Conservation (phyloP, 2,113 vertebrate species). For the Serilophus lunatus region DNA sequence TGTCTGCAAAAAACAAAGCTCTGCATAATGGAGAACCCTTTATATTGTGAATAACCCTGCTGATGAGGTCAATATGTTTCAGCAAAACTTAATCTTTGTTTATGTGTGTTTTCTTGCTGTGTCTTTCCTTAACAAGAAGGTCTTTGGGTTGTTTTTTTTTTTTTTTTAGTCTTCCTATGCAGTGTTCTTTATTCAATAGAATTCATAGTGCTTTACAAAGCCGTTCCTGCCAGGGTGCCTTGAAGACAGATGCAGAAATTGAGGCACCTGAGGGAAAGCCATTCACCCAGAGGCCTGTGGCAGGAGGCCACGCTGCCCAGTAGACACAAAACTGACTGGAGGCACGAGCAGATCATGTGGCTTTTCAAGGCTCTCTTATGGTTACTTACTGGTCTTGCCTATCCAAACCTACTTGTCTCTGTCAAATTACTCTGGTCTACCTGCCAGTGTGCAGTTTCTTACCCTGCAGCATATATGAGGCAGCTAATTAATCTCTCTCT, state of each 20-base stretch:
- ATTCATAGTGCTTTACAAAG: not conserved
- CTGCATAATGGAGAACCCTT: not conserved
- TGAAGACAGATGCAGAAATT: not conserved
- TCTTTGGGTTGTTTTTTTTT: accelerated
- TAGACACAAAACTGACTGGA: not conserved
- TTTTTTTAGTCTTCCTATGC: not conserved
- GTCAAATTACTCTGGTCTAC: not conserved
- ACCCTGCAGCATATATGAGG: not conserved
- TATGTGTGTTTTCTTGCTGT: not conserved
- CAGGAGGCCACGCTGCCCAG: accelerated
- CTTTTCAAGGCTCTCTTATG: not conserved
- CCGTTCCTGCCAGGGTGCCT: not conserved
- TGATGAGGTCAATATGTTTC: not conserved
- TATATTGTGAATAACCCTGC: not conserved
- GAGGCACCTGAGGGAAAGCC: not conserved
- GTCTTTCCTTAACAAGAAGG: not conserved
- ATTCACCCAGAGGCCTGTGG: not conserved
- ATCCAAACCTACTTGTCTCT: not conserved
- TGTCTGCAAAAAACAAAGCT: not conserved
- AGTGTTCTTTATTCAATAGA: not conserved
- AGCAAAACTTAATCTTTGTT: not conserved
- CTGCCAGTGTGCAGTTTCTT: not conserved
- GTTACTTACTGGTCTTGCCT: not conserved
- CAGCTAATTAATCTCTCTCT: slow-evolving; percentile 16
- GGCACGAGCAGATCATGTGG: not conserved